phyloP scores from a whole-genome alignment of 2,797 vertebrate genomes.

The Neosalanx taihuensis region DNA sequence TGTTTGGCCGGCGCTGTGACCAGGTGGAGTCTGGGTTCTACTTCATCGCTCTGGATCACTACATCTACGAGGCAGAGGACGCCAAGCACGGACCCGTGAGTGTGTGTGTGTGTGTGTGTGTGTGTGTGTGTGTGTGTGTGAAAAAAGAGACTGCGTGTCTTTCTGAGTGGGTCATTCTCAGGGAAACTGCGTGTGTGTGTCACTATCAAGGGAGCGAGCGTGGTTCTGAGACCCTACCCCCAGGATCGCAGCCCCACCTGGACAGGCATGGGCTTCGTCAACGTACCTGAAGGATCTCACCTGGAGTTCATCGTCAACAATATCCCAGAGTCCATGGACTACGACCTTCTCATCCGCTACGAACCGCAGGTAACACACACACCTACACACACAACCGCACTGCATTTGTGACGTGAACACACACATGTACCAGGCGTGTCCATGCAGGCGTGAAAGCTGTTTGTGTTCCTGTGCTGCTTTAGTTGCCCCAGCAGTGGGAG shows the following conservation, averaged over 20 bases:
- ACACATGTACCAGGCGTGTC: slow-evolving; percentile 10
- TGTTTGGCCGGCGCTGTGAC: slow-evolving; percentile 87
- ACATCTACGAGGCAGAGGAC: slow-evolving; percentile 93
- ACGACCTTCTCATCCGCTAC: slow-evolving; percentile 90
- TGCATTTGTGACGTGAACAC: not conserved
- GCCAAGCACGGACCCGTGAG: slow-evolving; percentile 86
- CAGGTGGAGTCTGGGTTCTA: slow-evolving; percentile 91
- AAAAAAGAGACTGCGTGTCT: not conserved
- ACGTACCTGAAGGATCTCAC: slow-evolving; percentile 85
- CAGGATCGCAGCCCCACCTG: slow-evolving; percentile 86
- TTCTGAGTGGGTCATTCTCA: not conserved
- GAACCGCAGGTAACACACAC: slow-evolving; percentile 86
- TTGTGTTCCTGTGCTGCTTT: slow-evolving; percentile 23
- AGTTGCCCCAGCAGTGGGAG: slow-evolving; percentile 95
- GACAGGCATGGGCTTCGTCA: slow-evolving; percentile 93
- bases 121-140: slow-evolving; percentile 16
- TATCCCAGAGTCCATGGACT: slow-evolving; percentile 93
- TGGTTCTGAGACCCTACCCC: slow-evolving; percentile 80
- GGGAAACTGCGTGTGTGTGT: not conserved
- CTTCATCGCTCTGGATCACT: slow-evolving; percentile 90
- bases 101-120: slow-evolving; percentile 31
- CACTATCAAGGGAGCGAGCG: slow-evolving; percentile 75
- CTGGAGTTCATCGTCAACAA: slow-evolving; percentile 87
- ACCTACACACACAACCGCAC: slow-evolving; percentile 1
- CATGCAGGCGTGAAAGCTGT: not conserved